These are phyloP conservation scores for Echeneis naucrates DNA, from an alignment of 2,797 vertebrate species.

Conservation along the genomic window DNA sequence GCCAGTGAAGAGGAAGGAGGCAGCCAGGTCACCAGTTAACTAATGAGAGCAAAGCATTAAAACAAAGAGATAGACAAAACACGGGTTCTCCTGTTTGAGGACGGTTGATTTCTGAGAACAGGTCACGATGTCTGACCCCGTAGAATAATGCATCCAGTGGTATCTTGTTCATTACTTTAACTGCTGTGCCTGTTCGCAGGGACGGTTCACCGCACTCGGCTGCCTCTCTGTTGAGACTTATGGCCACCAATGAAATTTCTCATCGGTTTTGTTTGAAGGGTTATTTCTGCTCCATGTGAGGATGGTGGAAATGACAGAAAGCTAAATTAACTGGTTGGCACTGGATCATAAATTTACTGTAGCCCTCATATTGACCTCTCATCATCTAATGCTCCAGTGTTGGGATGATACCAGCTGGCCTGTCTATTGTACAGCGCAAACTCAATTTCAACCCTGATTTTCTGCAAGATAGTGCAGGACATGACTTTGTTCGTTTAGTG, in stretches of 20 bases:
- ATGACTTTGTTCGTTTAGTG: not conserved
- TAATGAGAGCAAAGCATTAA: not conserved
- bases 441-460: not conserved
- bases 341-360: not conserved
- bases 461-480: not conserved
- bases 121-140: conserved; percentile 4
- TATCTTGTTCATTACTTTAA: conserved; percentile 24
- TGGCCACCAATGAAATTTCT: not conserved
- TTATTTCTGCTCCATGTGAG: conserved; percentile 2
- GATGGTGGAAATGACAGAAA: conserved; percentile 16
- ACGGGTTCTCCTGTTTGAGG: not conserved
- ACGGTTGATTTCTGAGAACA: not conserved
- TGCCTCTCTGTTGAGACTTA: conserved; percentile 36
- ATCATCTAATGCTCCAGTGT: not conserved
- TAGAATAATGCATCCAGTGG: conserved; percentile 22
- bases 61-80: conserved; percentile 15
- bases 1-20: not conserved
- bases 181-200: conserved; percentile 32
- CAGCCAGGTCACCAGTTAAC: not conserved
- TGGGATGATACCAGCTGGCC: not conserved
- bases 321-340: not conserved
- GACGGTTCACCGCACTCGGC: conserved; percentile 49
- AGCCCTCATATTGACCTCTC: not conserved
- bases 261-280: not conserved
- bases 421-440: not conserved